Evolutionary conservation across 2,888 invertebrate genomes (phyloP), one percentile per base, ranked within the genome.

Genomic region (Drosophila nr. medialis): DNA sequence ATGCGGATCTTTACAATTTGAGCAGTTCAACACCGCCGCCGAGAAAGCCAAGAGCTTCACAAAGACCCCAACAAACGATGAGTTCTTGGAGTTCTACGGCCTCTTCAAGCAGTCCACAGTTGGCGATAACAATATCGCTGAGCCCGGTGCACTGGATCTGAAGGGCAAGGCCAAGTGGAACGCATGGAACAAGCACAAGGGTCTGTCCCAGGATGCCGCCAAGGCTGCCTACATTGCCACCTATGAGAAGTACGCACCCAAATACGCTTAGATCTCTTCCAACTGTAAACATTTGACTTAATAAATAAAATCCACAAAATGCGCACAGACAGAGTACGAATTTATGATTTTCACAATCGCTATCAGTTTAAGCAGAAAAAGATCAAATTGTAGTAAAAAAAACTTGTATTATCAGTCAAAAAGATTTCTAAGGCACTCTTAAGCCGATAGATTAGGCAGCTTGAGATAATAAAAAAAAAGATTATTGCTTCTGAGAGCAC

Each of bases 161-260:
- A 97, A 96, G 93, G 98, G 96, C 77, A 98, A 97, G 92, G 98
- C 98, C 30, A 99, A 99, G 93, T 99, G 97, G 97, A 96, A 97
- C 92, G 96, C 97, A 4, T 99, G 99, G 99, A 95, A 94, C 77
- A 94, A 93, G 65, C 96, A 96, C 92, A 98, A 98, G 94, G 98
- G 98, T 45, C 94, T 95, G 90, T 93, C 95, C 40, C 93, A 96
- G 90, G 96, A 96, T 55, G 95, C 95, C 34, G 98, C 98, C 62
- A 96, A 97, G 93, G 94, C 96, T 90, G 95, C 96, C 60, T 98
- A 98, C 94, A 93, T 98, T 78, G 95, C 94, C 15, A 94, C 95
- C 91, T 97, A 95, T 13, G 92, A 93, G 64, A 92, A 94, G 79
- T 93, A 94, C 34, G 93, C 94, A 7, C 92, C 94, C 59, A 94